Conservation (phyloP, 2,888 invertebrate genomes). For the Thera obeliscata region DNA sequence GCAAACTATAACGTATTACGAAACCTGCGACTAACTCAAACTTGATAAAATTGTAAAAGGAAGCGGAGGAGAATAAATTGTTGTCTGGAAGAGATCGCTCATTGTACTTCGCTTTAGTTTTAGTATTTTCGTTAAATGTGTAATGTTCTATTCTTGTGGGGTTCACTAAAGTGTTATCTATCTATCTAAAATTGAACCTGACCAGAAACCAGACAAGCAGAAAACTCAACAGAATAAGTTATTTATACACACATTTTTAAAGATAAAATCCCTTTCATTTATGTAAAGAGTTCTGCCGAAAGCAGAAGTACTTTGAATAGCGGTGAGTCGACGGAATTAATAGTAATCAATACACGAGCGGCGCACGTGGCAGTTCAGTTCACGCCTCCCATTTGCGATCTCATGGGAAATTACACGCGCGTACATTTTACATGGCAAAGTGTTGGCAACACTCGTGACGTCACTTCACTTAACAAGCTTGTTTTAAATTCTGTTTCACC, state of each 20-base stretch:
- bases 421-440: background rate
- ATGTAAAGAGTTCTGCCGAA: background rate
- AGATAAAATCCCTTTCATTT: background rate
- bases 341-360: constrained; percentile 5
- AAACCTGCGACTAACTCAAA: too few species aligned
- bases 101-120: too few species aligned
- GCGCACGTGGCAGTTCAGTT: background rate
- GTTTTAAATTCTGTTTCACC: constrained; percentile 23
- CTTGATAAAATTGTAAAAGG: too few species aligned
- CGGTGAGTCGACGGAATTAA: background rate
- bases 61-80: too few species aligned
- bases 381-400: background rate
- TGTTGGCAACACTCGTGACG: constrained; percentile 19
- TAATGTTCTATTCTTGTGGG: too few species aligned
- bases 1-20: too few species aligned
- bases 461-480: constrained; percentile 21
- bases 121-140: too few species aligned
- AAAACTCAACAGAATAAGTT: too few species aligned
- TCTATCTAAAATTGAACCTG: too few species aligned
- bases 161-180: too few species aligned
- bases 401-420: constrained; percentile 18
- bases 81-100: too few species aligned
- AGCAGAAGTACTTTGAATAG: background rate
- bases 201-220: too few species aligned
- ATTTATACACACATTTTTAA: background rate